Evolutionary conservation across 2,797 vertebrate genomes (phyloP), one percentile per base, ranked within the genome.

Genomic region (Onychomys torridus): DNA sequence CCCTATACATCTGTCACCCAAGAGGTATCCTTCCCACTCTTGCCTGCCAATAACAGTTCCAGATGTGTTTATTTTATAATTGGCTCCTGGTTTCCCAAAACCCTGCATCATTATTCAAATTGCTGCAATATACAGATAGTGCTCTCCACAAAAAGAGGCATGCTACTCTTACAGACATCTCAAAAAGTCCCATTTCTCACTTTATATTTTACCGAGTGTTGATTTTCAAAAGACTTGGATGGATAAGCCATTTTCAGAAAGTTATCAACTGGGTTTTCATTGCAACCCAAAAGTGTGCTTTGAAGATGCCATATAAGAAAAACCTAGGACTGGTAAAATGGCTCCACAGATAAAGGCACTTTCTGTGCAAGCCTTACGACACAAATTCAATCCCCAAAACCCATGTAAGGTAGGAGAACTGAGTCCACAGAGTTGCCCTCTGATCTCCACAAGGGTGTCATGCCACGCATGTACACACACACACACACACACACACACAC

Each of bases 61-160:
- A 96, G 95, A 91, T 95, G 90, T 92, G 87, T 63, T 93, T 87
- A 81, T 91, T 97, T 96, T 81, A 55, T 94, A 87, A 63, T 83
- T 96, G 92, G 63, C 46, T 89, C 17, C 78, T 83, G 37, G 37
- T 88, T 97, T 95, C 78, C 96, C 69, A 61, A 94, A 93, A 96
- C 37, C 40, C 82, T 83, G 69, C 91, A 61, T 73, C 65, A 95
- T 87, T 93, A 91, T 88, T 93, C 78, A 95, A 95, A 89, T 93
- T 86, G 63, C 63, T 89, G 17, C 69, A 78, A 85, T 59, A 90
- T 34, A 78, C 59, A 93, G 88, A 84, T 77, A 75, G 91, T 91
- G 19, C 13, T 92, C 55, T 96, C 91, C 43, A 73, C 94, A 92
- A 71, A 92, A 96, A 83, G 59, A 93, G 69, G 67, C 29, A 89